phyloP scores from a whole-genome alignment of 2,888 invertebrate genomes.

The Hymenopus coronatus region DNA sequence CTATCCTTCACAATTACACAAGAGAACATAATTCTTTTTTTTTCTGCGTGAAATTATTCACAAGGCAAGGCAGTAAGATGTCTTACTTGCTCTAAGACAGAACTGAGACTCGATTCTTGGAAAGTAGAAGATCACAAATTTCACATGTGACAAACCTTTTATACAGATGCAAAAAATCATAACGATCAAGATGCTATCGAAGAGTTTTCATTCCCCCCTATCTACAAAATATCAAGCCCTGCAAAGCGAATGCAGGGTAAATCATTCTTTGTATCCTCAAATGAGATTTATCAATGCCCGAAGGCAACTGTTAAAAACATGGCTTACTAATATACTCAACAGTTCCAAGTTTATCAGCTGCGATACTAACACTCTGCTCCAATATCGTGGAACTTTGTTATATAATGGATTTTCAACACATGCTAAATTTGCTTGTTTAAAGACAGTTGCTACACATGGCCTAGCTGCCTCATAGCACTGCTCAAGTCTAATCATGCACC shows the following conservation, averaged over 20 bases:
- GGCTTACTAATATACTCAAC: conserved; percentile 6
- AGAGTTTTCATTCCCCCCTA: conserved; percentile 21
- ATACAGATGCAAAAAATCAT: conserved; percentile 26
- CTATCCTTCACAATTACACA: conserved; percentile 24
- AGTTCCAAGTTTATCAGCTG: conserved; percentile 13
- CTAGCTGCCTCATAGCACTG: background rate
- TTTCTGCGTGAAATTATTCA: conserved; percentile 23
- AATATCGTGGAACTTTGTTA: conserved; percentile 13
- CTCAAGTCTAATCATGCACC: background rate
- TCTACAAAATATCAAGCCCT: conserved; percentile 28
- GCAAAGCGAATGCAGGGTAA: conserved; percentile 23
- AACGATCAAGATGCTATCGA: conserved; percentile 28
- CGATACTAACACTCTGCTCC: conserved; percentile 12
- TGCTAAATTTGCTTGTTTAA: background rate
- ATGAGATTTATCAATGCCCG: conserved; percentile 3
- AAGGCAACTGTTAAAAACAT: background rate
- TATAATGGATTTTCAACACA: background rate
- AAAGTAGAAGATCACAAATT: conserved; percentile 29
- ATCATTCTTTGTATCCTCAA: conserved; percentile 16
- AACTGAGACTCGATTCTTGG: conserved; percentile 26
- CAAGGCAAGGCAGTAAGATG: conserved; percentile 33
- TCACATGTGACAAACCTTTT: conserved; percentile 26
- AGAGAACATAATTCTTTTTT: conserved; percentile 19
- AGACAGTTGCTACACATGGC: background rate
- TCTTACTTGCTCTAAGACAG: conserved; percentile 30